Conservation (phyloP, 1,140 invertebrate genomes). For the Drosophila nigrodunni region DNA sequence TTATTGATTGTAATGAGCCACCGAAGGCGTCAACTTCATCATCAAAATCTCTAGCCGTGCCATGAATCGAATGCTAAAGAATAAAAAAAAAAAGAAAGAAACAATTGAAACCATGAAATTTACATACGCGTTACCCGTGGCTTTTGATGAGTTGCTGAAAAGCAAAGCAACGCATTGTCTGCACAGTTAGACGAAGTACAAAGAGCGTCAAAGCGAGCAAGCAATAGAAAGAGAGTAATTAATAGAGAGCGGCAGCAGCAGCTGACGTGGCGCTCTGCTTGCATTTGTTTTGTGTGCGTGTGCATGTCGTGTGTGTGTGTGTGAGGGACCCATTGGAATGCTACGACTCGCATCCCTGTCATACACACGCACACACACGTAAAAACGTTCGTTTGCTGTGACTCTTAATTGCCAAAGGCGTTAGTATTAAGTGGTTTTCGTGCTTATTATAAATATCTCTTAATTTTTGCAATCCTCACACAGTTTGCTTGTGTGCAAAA, state of each 20-base stretch:
- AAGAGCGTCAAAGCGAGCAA: background rate
- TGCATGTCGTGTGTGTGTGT: constrained; percentile 7
- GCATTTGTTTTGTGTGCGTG: background rate
- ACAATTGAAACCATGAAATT: constrained; percentile 75
- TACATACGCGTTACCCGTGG: constrained; percentile 65
- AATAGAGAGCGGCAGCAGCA: background rate
- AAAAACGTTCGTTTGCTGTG: constrained; percentile 46
- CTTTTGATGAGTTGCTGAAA: constrained; percentile 72
- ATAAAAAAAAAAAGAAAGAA: constrained; percentile 42
- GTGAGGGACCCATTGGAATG: constrained; percentile 37
- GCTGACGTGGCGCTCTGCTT: constrained; percentile 11
- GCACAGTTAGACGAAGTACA: background rate
- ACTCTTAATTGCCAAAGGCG: constrained; percentile 84
- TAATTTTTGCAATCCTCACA: constrained; percentile 77
- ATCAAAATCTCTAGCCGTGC: constrained; percentile 29
- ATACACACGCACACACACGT: constrained; percentile 10
- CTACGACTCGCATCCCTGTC: constrained; percentile 48
- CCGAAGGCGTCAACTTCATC: constrained; percentile 77
- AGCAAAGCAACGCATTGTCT: background rate
- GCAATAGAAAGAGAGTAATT: background rate
- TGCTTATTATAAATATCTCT: constrained; percentile 85
- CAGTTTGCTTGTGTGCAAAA: constrained; percentile 47
- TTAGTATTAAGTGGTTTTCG: constrained; percentile 84
- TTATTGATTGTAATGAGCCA: constrained; percentile 83
- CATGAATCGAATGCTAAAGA: background rate